A percentile compares a stretch with the other conserved stretches of the same genome.
phyloP scores from a whole-genome alignment of 2,888 invertebrate species.

The Ferrisia virgata region DNA sequence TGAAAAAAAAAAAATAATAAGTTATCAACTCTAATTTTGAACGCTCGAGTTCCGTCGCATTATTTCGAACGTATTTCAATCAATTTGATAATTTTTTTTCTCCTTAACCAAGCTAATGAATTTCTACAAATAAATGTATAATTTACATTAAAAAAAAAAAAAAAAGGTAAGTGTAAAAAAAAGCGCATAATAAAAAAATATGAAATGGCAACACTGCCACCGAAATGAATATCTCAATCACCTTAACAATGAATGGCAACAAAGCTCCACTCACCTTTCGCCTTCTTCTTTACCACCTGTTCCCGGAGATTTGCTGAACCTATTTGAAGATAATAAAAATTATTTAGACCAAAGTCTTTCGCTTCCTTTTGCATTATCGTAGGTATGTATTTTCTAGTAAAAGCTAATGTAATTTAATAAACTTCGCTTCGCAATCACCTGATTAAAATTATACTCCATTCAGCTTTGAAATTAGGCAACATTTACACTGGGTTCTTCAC shows the following conservation, averaged over 20 bases:
- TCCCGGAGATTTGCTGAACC: conserved; percentile 41
- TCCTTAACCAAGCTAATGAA: neutral
- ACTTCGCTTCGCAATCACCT: neutral
- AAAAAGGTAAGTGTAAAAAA: too few species aligned
- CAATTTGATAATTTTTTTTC: too few species aligned
- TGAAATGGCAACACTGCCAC: conserved; percentile 25
- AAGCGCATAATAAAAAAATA: neutral
- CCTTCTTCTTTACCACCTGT: conserved; percentile 41
- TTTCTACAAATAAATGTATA: neutral
- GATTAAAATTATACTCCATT: neutral
- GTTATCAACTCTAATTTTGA: too few species aligned
- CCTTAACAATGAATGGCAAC: conserved; percentile 29
- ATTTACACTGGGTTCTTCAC: too few species aligned
- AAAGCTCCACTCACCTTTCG: conserved; percentile 36
- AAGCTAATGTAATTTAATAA: neutral
- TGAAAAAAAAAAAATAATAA: too few species aligned
- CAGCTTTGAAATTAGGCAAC: too few species aligned
- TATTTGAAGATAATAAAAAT: conserved; percentile 39
- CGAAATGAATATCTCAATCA: neutral
- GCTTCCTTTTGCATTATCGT: neutral
- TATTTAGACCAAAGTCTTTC: neutral
- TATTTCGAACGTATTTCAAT: too few species aligned
- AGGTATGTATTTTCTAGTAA: neutral
- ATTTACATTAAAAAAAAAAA: neutral
- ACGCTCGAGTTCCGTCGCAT: too few species aligned